phyloP scores from a whole-genome alignment of 2,113 vertebrate species.

The Haplochromis burtoni region DNA sequence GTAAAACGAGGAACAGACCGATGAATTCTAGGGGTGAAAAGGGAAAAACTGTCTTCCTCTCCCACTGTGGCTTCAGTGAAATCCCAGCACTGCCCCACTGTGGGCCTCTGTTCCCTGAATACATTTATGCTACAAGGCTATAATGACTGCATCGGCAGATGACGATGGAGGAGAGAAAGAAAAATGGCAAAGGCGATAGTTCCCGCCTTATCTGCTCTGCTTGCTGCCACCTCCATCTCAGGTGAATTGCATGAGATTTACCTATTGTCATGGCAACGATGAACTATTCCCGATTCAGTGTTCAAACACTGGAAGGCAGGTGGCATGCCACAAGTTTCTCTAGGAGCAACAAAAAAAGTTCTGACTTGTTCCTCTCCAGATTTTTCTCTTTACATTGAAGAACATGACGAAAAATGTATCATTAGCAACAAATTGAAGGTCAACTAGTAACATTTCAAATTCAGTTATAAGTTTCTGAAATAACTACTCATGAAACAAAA shows the following conservation, averaged over 20 bases:
- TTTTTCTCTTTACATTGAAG: accelerated
- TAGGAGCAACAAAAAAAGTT: background rate
- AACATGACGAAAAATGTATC: accelerated
- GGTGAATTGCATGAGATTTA: conserved; percentile 5
- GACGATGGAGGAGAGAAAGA: background rate
- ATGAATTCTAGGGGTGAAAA: background rate
- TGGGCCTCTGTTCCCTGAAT: background rate
- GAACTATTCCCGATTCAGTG: background rate
- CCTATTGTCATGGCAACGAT: conserved; percentile 11
- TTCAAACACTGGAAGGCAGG: background rate
- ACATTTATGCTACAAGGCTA: background rate
- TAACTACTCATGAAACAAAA: background rate
- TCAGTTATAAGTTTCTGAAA: background rate
- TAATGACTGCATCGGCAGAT: conserved; percentile 6
- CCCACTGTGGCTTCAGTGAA: background rate
- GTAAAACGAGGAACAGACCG: background rate
- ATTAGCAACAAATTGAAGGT: background rate
- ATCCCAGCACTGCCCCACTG: background rate
- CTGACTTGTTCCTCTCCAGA: background rate
- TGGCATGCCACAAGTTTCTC: background rate
- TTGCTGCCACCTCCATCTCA: background rate
- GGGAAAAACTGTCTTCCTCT: background rate
- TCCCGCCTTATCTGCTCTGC: background rate
- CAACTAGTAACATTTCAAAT: background rate
- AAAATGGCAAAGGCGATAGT: background rate